A percentile compares a stretch with the other conserved stretches of the same genome.
Evolutionary conservation across 2,113 vertebrate species (phyloP).

Genomic region (Pristiophorus japonicus): DNA sequence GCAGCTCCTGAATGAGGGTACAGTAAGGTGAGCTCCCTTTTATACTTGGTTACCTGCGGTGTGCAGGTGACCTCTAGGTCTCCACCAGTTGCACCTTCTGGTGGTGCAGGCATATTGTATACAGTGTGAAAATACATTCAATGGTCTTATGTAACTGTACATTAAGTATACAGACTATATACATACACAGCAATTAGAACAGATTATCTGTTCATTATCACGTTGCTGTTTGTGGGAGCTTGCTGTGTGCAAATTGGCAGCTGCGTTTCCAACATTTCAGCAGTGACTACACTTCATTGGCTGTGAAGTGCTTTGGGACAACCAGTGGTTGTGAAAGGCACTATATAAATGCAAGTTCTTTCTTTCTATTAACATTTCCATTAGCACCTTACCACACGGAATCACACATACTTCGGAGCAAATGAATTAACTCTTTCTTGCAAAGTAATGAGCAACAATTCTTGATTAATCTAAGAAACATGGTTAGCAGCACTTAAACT

Average conservation of each 20-base stretch:
- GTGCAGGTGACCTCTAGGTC: too few species aligned
- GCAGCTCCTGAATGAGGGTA: too few species aligned
- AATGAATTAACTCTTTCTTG: neutral
- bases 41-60: too few species aligned
- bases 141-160: too few species aligned
- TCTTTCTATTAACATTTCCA: neutral
- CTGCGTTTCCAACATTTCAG: neutral
- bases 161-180: too few species aligned
- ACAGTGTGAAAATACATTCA: too few species aligned
- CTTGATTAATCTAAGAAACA: neutral
- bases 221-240: neutral
- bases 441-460: neutral
- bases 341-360: neutral
- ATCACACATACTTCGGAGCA: neutral
- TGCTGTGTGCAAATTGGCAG: neutral
- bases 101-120: too few species aligned
- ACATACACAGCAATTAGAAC: too few species aligned
- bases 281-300: neutral
- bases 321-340: neutral
- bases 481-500: neutral
- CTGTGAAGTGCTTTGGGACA: neutral
- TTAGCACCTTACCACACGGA: neutral
- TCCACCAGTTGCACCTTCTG: too few species aligned
- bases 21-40: too few species aligned
- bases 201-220: neutral